Percentiles rank a stretch among this genome's conserved stretches.
Evolutionary conservation across 2,797 vertebrate species (phyloP).

Genomic region (Mormyrus proboscirostris): DNA sequence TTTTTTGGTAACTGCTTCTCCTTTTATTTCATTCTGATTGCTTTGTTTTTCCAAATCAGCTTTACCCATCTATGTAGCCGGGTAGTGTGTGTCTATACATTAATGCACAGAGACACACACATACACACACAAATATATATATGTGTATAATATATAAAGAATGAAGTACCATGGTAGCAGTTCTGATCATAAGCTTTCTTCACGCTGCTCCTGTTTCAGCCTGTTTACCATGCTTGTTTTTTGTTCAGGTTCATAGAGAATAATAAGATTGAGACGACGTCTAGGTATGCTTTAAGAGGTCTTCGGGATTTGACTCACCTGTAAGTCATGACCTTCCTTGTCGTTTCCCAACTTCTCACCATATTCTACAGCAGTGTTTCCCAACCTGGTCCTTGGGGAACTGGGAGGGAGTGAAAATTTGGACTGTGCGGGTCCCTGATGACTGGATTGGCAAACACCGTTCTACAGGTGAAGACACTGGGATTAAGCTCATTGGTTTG

Average conservation of each 20-base stretch:
- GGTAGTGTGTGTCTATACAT: too few species aligned
- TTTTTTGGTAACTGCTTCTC: background rate
- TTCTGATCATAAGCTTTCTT: background rate
- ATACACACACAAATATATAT: background rate
- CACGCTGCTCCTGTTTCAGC: background rate
- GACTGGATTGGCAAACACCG: background rate
- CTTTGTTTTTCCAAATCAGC: too few species aligned
- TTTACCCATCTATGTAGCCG: too few species aligned
- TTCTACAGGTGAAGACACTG: slow-evolving; percentile 9
- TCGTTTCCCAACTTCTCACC: background rate
- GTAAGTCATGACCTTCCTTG: slow-evolving; percentile 64
- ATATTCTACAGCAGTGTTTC: background rate
- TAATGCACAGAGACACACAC: too few species aligned
- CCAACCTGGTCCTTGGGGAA: background rate
- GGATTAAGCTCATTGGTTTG: slow-evolving; percentile 26
- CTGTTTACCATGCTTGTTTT: background rate
- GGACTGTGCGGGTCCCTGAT: background rate
- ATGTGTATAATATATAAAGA: background rate
- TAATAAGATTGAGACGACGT: slow-evolving; percentile 89
- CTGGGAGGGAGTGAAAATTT: background rate
- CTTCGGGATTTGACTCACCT: slow-evolving; percentile 93
- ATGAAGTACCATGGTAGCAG: background rate
- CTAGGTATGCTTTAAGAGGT: slow-evolving; percentile 88
- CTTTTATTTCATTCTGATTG: too few species aligned
- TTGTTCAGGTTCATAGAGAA: slow-evolving; percentile 85